A percentile compares a stretch with the other conserved stretches of the same genome.
Evolutionary conservation across 2,797 vertebrate species (phyloP).

Genomic region (Arremon brunneinucha): DNA sequence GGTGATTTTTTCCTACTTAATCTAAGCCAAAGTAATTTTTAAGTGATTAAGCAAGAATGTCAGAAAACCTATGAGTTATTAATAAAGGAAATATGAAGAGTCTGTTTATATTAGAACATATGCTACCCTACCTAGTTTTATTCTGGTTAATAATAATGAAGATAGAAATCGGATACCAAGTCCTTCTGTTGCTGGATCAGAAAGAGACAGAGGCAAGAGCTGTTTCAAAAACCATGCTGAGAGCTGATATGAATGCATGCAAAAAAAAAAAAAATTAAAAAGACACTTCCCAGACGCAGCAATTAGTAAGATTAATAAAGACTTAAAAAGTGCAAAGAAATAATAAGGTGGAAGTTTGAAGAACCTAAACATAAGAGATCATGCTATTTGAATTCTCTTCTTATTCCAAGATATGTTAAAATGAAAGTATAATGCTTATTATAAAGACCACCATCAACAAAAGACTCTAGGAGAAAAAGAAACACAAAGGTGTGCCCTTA

Average conservation of each 20-base stretch:
- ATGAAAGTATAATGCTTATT: not conserved
- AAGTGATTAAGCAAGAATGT: not conserved
- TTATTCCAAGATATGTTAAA: not conserved
- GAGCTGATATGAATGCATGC: not conserved
- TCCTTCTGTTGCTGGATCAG: not conserved
- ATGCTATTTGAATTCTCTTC: not conserved
- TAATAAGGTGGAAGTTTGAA: not conserved
- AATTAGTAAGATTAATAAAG: not conserved
- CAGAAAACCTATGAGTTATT: not conserved
- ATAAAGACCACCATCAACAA: not conserved
- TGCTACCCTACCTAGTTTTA: not conserved
- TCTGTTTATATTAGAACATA: not conserved
- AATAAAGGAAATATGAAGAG: not conserved
- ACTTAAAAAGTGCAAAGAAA: not conserved
- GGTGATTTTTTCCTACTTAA: not conserved
- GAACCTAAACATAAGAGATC: not conserved
- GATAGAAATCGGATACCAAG: not conserved
- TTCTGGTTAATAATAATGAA: not conserved
- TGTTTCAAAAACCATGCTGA: not conserved
- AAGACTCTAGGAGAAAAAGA: not conserved
- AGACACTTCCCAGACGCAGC: not conserved
- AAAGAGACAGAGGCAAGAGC: not conserved
- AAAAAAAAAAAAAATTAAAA: not conserved
- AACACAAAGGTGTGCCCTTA: not conserved
- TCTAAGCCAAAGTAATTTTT: not conserved